Conservation (phyloP, 2,797 vertebrate species). For the Sebastes dallii region DNA sequence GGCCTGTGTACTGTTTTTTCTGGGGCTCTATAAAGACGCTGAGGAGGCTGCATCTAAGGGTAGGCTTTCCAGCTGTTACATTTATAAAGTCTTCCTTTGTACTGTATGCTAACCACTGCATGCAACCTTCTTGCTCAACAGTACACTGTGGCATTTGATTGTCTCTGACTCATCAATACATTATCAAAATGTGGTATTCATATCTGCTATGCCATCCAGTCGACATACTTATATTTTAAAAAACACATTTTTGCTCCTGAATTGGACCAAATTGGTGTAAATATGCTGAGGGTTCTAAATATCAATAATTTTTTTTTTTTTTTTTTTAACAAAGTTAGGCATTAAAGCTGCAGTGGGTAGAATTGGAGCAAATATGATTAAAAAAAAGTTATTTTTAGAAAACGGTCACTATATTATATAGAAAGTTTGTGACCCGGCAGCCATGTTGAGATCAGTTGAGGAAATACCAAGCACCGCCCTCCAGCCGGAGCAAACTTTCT, state of each 20-base stretch:
- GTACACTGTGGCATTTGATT: background rate
- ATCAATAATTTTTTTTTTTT: background rate
- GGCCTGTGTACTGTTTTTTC: constrained; percentile 92
- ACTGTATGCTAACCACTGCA: background rate
- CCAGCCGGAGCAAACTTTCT: no score
- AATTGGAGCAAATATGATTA: no score
- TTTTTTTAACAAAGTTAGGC: background rate
- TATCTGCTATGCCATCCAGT: background rate
- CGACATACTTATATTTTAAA: background rate
- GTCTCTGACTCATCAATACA: background rate
- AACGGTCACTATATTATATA: no score
- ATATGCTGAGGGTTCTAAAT: background rate
- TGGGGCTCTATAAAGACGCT: constrained; percentile 95
- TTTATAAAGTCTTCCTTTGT: background rate
- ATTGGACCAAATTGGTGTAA: background rate
- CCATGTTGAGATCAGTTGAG: no score
- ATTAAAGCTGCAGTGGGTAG: no score
- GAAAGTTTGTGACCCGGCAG: no score
- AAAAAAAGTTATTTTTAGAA: no score
- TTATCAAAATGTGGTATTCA: background rate
- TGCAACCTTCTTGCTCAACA: background rate
- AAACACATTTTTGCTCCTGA: background rate
- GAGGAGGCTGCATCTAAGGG: constrained; percentile 93
- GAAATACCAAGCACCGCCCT: no score
- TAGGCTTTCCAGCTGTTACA: constrained; percentile 52